Evolutionary conservation across 2,797 vertebrate species (phyloP), one percentile per base, ranked within the genome.

Genomic region (Anguilla pacifica): DNA sequence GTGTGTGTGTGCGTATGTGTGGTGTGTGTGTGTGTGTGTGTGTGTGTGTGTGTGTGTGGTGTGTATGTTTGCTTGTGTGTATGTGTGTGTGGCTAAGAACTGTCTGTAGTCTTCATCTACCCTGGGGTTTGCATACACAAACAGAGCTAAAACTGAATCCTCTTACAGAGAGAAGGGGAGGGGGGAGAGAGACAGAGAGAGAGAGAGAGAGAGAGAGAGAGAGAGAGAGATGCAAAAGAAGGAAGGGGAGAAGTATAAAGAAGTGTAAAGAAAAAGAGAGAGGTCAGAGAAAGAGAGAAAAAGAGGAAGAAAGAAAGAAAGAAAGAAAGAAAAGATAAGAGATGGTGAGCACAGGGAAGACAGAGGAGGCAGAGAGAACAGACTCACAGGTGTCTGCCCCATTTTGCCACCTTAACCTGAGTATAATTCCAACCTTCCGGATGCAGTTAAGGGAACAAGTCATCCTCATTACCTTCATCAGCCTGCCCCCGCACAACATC

Each of bases 221-320:
- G 28, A 84, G 15, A 88, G 11, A 49, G 28, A 91, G 92, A 93
- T 92, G 92, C 92, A 90, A 90, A 86, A 89, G 89, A 22, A 81
- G 43, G 19, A 25, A 25, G 19, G 19, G 2, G 39, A n/a, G 39
- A 19, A 17, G 31, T 31, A 31, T 31, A 31, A 31, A 31, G 31
- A 31, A 31, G 91, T 35, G 72, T 77, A 39, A 77, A 28, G 0
- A 72, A 72, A 10, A 31, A 17, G 67, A 92, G 93, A 91, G 91
- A 90, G 88, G 91, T 89, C 89, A 85, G 84, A 89, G 39, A 86
- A 88, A 35, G 74, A 74, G 64, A 85, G 39, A 90, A 88, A 89
- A 19, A 43, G 43, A 39, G 55, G 11, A 55, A 51, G 6, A 51
- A 6, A 51, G 51, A 51, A 7, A 25, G 25, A 22, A 89, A 88